Base-by-base conservation (phyloP, 1,140 invertebrate genomes). In the Heliconius hewitsoni region DNA sequence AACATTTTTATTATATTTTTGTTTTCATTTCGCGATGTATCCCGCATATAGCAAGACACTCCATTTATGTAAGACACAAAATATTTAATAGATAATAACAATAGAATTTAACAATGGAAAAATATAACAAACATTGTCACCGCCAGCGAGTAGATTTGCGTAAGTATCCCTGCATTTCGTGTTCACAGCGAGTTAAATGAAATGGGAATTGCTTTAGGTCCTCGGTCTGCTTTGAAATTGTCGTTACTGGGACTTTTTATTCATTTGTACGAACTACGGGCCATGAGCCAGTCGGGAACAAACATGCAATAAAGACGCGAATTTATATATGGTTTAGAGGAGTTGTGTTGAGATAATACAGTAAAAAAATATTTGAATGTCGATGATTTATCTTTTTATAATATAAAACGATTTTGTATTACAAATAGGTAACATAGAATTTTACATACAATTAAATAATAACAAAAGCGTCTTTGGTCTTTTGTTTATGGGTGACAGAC, bases 121-220 rank as follows among this genome's bases (percentile, higher is more conserved):
- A 23, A 27, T 60, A 60, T 11, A 30, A 66, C 60, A 27, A 66
- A 30, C 60, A 66, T 30, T 30, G 27, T 66, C 27, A 66, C 9
- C 55, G 18, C 19, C 13, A 30, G 60, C 60, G 27, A 66, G 23
- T 66, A 66, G 60, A 66, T 66, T 66, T 66, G 60, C 60, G 60
- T 66, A 66, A 66, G 27, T 66, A 66, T 27, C 60, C 60, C 27
- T 27, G 60, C 60, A 66, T 66, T 66, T 66, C 60, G 60, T 66
- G 60, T 66, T 66, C 60, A 30, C 60, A 66, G 60, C 60, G 60
- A 66, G 60, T 66, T 66, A 66, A 66, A 66, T 66, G 60, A 66
- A 66, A 66, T 66, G 60, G 60, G 60, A 66, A 66, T 66, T 66
- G 60, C 27, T 66, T 66, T 66, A 66, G 60, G 60, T 66, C 23